These are phyloP conservation scores for Holocentrus rufus DNA, from an alignment of 2,797 vertebrate species.

Conservation along the genomic window DNA sequence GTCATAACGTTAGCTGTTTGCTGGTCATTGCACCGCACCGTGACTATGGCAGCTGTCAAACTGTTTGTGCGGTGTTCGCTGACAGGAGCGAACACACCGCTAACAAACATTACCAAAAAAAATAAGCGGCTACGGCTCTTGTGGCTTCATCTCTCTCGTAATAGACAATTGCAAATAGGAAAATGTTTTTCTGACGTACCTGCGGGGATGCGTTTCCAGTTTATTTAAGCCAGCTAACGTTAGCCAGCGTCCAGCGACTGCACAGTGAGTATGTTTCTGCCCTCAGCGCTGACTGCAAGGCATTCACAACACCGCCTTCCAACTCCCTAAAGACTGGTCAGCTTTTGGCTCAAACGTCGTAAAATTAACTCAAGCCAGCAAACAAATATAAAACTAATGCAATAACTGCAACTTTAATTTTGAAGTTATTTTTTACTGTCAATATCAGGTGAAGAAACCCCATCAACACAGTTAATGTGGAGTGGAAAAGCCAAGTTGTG, in stretches of 20 bases:
- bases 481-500: no score
- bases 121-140: not conserved
- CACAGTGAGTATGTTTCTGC: not conserved
- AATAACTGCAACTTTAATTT: no score
- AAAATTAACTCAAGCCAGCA: no score
- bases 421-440: no score
- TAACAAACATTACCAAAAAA: not conserved
- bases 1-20: slow-evolving; percentile 15
- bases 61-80: slow-evolving; percentile 23
- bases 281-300: slow-evolving; percentile 58
- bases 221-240: slow-evolving; percentile 59
- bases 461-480: no score
- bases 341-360: no score
- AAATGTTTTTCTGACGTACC: slow-evolving; percentile 53
- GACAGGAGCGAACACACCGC: slow-evolving; percentile 16
- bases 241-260: slow-evolving; percentile 41
- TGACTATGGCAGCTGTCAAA: slow-evolving; percentile 68
- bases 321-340: no score
- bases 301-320: not conserved
- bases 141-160: not conserved
- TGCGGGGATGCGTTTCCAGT: slow-evolving; percentile 46
- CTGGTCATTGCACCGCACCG: slow-evolving; percentile 38
- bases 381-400: no score
- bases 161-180: not conserved
- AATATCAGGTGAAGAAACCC: no score